Evolutionary conservation across 92 coral and sea anemone genomes (phyloP), one percentile per base, ranked within the genome.

Genomic region (Porites divaricata): DNA sequence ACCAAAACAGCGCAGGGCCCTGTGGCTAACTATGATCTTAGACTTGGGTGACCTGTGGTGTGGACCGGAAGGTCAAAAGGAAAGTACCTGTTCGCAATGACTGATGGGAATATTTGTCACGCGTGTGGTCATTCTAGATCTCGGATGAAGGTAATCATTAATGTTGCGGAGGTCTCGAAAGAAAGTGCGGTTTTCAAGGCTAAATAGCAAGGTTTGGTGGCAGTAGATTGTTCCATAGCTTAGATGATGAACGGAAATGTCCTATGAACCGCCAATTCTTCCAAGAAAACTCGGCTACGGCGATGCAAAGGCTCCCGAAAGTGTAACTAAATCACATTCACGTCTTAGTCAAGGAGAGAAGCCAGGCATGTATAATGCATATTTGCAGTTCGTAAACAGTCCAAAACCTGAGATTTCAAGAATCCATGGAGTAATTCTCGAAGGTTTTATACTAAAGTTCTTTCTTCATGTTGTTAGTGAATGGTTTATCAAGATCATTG

Each of bases 261-360:
- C 99, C 93, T 90, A 93, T 93, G 99, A 96, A 82, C 97, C 97
- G 76, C 89, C 95, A 77, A 96, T 94, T 90, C 92, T 91, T 91
- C 83, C 88, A 79, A 93, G 90, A 86, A 94, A 92, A 67, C 87
- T 87, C 74, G 87, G 89, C 86, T 89, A 79, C 76, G 68, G 86
- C 75, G 91, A 94, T 88, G 98, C 83, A 86, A 92, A 94, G 87
- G 88, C 87, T 65, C 83, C 91, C 81, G 95, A 92, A 92, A 92
- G 92, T 83, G 90, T 81, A 67, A 89, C 79, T 87, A 89, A 88
- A 85, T 75, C 84, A 90, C 85, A 91, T 69, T 87, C 95, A 67
- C 86, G 89, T 72, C 89, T 84, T 50, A 28, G 81, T 84, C 83
- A 91, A 89, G 93, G 92, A 80, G 98, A 94, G 95, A 94, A 94